Evolutionary conservation across 2,888 invertebrate species (phyloP), one percentile per base, ranked within the genome.

Genomic region (Sarcophaga caerulescens): DNA sequence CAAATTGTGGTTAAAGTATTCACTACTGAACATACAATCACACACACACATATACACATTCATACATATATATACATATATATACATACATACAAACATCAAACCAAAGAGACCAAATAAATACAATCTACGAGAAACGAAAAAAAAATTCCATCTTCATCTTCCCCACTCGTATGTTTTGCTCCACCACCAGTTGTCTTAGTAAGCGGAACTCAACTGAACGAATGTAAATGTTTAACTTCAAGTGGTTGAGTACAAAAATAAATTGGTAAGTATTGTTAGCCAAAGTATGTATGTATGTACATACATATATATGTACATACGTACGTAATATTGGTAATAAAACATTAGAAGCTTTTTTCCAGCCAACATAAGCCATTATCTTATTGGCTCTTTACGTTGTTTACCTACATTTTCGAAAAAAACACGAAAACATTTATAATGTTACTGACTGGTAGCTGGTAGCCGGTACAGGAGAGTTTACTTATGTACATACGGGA

Each of bases 1-100:
- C 83, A 86, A 86, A 84, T 86, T 86, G 86, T 75, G 84, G 86
- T 83, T 86, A 69, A 78, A 82, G 47, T 65, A 70, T 25, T 70
- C 76, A 79, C 74, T 62, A 59, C 57, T n/a, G 52, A 60, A 65
- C 19, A 65, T 35, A 35, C 35, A 35, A 35, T 35, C 8, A 35
- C 8, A 8, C 35, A 35, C 10, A 35, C 8, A 35, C 17, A n/a
- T 2, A 35, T 8, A 74, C 4, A 52, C 25, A 25, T 3, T 23
- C 3, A 23, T 23, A 3, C 3, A 23, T 47, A 63, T 35, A 65
- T 35, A 57, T 57, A 76, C 65, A 76, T 3, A 74, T 10, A 52
- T 35, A 35, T n/a, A 14, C 14, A 17, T 17, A 14, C 17, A 52
- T 17, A 12, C n/a, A n/a, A 52, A 69, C 21, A 47, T 4, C 19